These are phyloP conservation scores for Ctenodactylus gundi DNA, from an alignment of 2,113 vertebrate species.

Conservation along the genomic window DNA sequence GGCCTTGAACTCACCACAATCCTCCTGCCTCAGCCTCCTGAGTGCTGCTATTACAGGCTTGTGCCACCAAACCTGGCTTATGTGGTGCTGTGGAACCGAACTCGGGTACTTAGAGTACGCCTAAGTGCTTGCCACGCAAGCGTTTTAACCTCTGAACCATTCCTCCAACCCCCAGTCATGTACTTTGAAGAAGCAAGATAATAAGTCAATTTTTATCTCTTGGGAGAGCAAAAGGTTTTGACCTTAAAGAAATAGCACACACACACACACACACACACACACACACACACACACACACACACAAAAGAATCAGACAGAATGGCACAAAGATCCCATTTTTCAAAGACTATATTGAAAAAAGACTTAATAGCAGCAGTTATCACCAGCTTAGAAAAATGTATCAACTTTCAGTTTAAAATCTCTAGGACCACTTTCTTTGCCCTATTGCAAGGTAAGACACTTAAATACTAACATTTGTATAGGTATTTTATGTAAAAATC, in stretches of 20 bases:
- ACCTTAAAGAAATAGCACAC: too few relatives aligned
- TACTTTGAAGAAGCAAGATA: neutral
- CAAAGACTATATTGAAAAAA: neutral
- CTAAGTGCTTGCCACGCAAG: too few relatives aligned
- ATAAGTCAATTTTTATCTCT: neutral
- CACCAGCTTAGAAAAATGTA: neutral
- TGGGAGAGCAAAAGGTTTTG: neutral
- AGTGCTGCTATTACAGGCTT: too few relatives aligned
- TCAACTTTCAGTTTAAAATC: neutral
- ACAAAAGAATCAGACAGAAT: conserved; percentile 3
- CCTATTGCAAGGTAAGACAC: conserved; percentile 23
- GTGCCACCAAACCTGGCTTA: too few relatives aligned
- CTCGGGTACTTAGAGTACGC: too few relatives aligned
- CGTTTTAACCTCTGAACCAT: too few relatives aligned
- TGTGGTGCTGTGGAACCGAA: too few relatives aligned
- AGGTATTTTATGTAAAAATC: neutral
- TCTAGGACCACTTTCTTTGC: conserved; percentile 32
- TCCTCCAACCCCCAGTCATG: too few relatives aligned
- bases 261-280: too few relatives aligned
- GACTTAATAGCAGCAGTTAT: conserved; percentile 8
- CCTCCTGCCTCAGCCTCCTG: too few relatives aligned
- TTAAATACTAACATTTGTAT: neutral
- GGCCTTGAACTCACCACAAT: too few relatives aligned
- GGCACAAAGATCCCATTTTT: neutral
- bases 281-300: too few relatives aligned